Conservation (phyloP, 2,113 vertebrate species). For the Sebastes schlegelii region DNA sequence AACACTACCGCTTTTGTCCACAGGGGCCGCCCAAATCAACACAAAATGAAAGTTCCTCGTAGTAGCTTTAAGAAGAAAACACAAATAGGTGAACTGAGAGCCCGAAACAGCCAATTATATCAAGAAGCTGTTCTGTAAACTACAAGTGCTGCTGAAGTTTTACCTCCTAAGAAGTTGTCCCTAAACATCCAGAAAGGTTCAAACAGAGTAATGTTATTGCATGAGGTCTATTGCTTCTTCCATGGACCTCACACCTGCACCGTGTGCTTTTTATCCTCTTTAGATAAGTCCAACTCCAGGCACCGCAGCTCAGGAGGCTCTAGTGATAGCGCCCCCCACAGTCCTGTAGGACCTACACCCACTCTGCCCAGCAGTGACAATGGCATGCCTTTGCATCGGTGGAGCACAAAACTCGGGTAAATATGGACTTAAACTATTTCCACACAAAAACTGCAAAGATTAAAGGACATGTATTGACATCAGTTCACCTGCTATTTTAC, state of each 20-base stretch:
- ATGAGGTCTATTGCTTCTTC: neutral
- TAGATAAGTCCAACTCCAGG: slow-evolving; percentile 79
- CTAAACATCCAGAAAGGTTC: neutral
- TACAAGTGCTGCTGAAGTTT: neutral
- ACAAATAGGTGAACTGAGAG: neutral
- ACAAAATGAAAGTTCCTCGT: too few relatives aligned
- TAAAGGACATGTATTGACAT: neutral
- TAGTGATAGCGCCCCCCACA: slow-evolving; percentile 80
- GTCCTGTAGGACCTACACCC: slow-evolving; percentile 77
- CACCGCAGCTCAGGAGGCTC: slow-evolving; percentile 80
- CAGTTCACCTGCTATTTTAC: neutral
- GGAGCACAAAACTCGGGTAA: slow-evolving; percentile 82
- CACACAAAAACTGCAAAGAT: neutral
- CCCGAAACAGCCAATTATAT: neutral
- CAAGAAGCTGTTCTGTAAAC: neutral
- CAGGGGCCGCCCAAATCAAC: too few relatives aligned
- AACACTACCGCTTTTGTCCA: too few relatives aligned
- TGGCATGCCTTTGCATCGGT: slow-evolving; percentile 73
- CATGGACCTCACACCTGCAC: neutral
- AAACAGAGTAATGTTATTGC: neutral
- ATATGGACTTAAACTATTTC: neutral
- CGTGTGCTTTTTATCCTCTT: slow-evolving; percentile 30
- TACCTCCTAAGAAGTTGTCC: neutral
- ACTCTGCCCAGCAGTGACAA: slow-evolving; percentile 76
- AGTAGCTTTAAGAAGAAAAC: neutral